These are phyloP conservation scores for Chrysodeixis includens DNA, from an alignment of 2,888 invertebrate genomes.

Conservation along the genomic window DNA sequence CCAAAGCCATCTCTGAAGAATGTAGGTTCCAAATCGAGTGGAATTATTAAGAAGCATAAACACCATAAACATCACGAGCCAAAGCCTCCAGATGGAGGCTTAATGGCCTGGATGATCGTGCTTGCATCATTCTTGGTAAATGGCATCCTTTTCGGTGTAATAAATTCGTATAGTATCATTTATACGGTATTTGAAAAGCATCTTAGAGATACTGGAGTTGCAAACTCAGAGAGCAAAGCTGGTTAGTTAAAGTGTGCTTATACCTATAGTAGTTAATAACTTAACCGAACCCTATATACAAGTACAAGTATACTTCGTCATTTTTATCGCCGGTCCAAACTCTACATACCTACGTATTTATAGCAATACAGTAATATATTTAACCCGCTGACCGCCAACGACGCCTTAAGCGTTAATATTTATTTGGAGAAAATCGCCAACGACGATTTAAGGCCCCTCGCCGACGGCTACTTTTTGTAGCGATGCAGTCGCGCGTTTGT, in stretches of 20 bases:
- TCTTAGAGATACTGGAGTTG: conserved; percentile 90
- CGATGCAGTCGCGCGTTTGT: too few relatives aligned
- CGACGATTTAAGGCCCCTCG: too few relatives aligned
- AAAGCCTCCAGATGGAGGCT: conserved; percentile 92
- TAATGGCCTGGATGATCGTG: conserved; percentile 94
- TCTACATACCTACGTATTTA: too few relatives aligned
- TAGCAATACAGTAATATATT: too few relatives aligned
- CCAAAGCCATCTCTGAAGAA: too few relatives aligned
- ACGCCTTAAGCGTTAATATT: too few relatives aligned
- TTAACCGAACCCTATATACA: neutral
- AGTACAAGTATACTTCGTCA: conserved; percentile 24
- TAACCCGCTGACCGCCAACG: too few relatives aligned
- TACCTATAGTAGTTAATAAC: neutral
- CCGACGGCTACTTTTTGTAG: too few relatives aligned
- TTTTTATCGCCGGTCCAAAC: conserved; percentile 36
- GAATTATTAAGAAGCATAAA: conserved; percentile 30
- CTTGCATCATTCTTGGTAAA: conserved; percentile 96
- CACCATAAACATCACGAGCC: conserved; percentile 53
- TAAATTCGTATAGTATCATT: conserved; percentile 96
- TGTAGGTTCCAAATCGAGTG: too few relatives aligned
- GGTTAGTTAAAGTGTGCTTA: conserved; percentile 89
- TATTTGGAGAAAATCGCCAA: too few relatives aligned
- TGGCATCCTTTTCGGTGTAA: conserved; percentile 96
- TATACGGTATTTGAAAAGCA: conserved; percentile 92
- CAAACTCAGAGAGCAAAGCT: conserved; percentile 94